A percentile compares a stretch with the other conserved stretches of the same genome.
These are phyloP conservation scores for Andrena cerasifolii DNA, from an alignment of 1,140 invertebrate species.

Conservation along the genomic window DNA sequence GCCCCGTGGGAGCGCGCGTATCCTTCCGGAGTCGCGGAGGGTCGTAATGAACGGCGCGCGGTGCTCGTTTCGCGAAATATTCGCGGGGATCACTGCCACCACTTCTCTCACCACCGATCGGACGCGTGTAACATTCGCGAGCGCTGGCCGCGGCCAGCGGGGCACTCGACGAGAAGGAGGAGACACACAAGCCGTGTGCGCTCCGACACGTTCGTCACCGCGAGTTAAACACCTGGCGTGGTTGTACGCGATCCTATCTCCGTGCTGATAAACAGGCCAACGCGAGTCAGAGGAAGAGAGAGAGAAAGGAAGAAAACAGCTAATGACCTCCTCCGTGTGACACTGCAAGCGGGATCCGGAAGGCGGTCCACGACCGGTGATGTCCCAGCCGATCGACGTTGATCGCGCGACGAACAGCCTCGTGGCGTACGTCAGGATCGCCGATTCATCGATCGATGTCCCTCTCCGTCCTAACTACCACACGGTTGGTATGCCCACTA, in stretches of 20 bases:
- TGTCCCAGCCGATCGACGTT: background rate
- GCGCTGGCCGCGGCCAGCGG: slow-evolving; percentile 2
- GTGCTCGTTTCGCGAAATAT: slow-evolving; percentile 30
- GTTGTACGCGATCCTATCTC: slow-evolving; percentile 4
- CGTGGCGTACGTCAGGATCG: no score
- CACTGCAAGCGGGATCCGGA: background rate
- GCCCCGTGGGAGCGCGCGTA: slow-evolving; percentile 28
- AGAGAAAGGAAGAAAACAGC: background rate
- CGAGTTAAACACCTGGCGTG: slow-evolving; percentile 2
- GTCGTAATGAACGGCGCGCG: slow-evolving; percentile 34
- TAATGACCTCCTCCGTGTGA: slow-evolving; percentile 8
- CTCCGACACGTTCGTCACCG: slow-evolving; percentile 13
- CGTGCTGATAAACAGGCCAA: background rate
- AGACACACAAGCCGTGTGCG: background rate
- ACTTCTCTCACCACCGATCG: slow-evolving; percentile 20
- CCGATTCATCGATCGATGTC: background rate
- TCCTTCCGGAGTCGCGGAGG: slow-evolving; percentile 39
- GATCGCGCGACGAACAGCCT: no score
- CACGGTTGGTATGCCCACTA: no score
- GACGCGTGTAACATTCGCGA: slow-evolving; percentile 12
- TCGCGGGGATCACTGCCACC: slow-evolving; percentile 32
- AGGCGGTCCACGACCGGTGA: no score
- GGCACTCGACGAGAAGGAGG: background rate
- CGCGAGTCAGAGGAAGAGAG: background rate
- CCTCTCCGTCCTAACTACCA: no score